Percentiles rank a stretch among this genome's conserved stretches.
phyloP scores from a whole-genome alignment of 2,797 vertebrate species.

The Cercopithecus neglectus region DNA sequence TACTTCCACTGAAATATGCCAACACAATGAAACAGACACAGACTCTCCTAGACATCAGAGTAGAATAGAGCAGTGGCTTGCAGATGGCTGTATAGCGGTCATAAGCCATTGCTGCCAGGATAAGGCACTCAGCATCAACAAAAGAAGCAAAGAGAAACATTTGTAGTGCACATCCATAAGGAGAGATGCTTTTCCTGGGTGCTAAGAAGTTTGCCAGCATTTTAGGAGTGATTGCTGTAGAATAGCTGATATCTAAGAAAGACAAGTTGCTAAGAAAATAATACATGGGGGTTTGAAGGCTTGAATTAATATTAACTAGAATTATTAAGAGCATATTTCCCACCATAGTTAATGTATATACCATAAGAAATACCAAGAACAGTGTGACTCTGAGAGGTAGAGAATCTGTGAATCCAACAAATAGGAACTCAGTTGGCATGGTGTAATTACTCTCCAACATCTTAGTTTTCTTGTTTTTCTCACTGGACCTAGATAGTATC shows the following conservation, averaged over 20 bases:
- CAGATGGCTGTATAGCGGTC: conserved; percentile 67
- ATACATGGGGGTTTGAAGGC: conserved; percentile 71
- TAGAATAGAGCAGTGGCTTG: conserved; percentile 55
- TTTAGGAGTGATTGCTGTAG: conserved; percentile 64
- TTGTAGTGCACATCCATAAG: conserved; percentile 51
- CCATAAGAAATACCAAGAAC: conserved; percentile 54
- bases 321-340: conserved; percentile 67
- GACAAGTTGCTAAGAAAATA: conserved; percentile 71
- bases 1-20: conserved; percentile 47
- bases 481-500: neutral
- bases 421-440: conserved; percentile 36
- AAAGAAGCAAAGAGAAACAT: conserved; percentile 70
- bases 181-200: conserved; percentile 51
- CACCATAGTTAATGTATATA: conserved; percentile 52
- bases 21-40: neutral
- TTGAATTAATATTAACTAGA: neutral
- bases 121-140: conserved; percentile 63
- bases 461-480: neutral
- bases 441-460: conserved; percentile 50
- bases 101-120: conserved; percentile 68
- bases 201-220: conserved; percentile 64
- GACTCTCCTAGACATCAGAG: conserved; percentile 31
- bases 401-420: conserved; percentile 54
- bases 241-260: conserved; percentile 72
- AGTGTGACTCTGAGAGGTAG: conserved; percentile 5